A percentile compares a stretch with the other conserved stretches of the same genome.
phyloP scores from a whole-genome alignment of 2,888 invertebrate genomes.

The Aphodius sticticus region DNA sequence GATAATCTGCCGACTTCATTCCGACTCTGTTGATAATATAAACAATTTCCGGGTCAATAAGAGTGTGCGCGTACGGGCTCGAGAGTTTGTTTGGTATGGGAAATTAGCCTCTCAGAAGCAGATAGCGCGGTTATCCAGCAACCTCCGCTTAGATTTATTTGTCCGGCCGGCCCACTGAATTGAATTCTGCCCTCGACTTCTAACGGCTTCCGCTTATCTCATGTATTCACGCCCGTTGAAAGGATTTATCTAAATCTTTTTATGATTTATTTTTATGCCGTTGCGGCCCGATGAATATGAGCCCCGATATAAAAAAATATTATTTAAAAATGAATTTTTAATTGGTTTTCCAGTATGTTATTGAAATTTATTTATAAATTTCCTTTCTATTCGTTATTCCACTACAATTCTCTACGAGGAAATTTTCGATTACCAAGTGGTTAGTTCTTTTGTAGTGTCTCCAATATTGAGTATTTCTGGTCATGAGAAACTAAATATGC shows the following conservation, averaged over 20 bases:
- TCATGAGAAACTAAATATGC: too few species aligned
- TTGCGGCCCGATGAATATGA: background rate
- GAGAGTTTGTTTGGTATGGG: background rate
- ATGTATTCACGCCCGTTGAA: background rate
- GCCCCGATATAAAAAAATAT: background rate
- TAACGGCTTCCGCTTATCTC: constrained; percentile 4
- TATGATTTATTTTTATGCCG: background rate
- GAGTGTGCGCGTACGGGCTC: background rate
- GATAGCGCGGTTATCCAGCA: background rate
- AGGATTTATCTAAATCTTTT: background rate
- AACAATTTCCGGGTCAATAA: background rate
- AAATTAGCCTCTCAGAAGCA: background rate
- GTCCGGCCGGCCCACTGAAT: background rate
- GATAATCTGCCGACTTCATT: background rate
- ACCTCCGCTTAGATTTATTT: background rate
- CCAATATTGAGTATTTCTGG: too few species aligned
- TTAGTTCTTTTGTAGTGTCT: too few species aligned
- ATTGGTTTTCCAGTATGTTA: background rate
- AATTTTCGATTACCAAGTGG: too few species aligned
- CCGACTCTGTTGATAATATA: background rate
- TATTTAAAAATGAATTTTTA: background rate
- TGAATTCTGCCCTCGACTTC: background rate
- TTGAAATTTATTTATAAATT: too few species aligned
- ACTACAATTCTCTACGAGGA: too few species aligned
- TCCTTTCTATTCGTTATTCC: too few species aligned